A percentile compares a stretch with the other conserved stretches of the same genome.
These are phyloP conservation scores for Etia nguti DNA, from an alignment of 2,113 vertebrate genomes.

Conservation along the genomic window DNA sequence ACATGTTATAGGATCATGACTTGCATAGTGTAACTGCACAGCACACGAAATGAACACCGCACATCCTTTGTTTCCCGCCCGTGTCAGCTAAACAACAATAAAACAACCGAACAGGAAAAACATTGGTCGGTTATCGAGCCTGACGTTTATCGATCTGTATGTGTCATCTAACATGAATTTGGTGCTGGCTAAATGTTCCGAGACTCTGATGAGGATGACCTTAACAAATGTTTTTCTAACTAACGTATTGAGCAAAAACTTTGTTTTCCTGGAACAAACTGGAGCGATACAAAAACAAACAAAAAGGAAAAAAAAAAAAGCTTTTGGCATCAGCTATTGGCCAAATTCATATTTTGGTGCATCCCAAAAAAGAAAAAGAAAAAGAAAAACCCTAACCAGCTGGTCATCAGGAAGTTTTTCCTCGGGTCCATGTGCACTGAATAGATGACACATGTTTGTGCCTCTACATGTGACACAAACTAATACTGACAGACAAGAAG, in stretches of 20 bases:
- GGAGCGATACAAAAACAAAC: not conserved
- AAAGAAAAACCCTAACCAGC: not conserved
- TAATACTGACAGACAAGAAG: constrained; percentile 65
- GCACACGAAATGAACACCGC: constrained; percentile 25
- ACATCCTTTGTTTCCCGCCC: not conserved
- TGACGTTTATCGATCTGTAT: not conserved
- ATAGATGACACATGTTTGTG: not conserved
- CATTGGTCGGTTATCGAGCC: not conserved
- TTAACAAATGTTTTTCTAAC: not conserved
- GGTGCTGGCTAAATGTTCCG: not conserved
- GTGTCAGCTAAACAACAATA: not conserved
- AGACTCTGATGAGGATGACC: not conserved
- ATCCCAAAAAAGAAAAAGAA: not conserved
- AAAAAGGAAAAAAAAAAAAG: rapidly evolving
- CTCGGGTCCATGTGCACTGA: not conserved
- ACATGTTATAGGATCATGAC: constrained; percentile 25
- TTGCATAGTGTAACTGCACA: constrained; percentile 70
- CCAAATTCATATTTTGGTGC: not conserved
- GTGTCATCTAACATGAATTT: not conserved
- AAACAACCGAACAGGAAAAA: not conserved
- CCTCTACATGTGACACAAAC: constrained; percentile 5
- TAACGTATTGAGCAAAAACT: not conserved
- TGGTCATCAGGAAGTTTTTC: not conserved
- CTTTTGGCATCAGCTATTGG: not conserved
- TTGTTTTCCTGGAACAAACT: not conserved